Base-by-base conservation (phyloP, 1,140 invertebrate species). In the Maconellicoccus hirsutus region DNA sequence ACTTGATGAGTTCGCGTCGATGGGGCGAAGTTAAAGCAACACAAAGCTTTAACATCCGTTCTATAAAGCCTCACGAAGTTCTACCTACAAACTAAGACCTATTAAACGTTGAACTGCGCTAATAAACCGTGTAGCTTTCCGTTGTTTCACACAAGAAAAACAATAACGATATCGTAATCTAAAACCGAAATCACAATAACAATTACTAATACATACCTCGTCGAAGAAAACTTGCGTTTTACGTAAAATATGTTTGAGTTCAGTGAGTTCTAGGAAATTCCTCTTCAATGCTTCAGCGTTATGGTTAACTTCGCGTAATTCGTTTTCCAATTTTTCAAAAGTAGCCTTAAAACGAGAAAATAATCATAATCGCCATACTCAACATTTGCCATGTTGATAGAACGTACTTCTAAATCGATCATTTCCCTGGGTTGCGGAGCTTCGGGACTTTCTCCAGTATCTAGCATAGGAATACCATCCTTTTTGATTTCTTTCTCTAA, bases 211-310 rank as follows among this genome's bases (percentile, higher is more conserved):
- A 82, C 86, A 86, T 86, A 98, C 96, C 89, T 98, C 95, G 76
- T 96, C 92, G 79, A 99, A 98, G 82, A 99, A 99, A 42, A 90
- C 88, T 84, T 98, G 94, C 22, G 96, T 98, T 81, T 98, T 98
- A 74, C 90, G 85, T 69, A 99, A 82, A 75, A 98, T 97, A 78
- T 98, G 93, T 78, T 96, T 96, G 69, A 98, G 82, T 79, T 99
- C 97, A 0, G 94, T 96, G 33, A 99, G 81, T 81, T 99, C 96
- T 70, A 98, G 83, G 77, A 90, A 98, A 78, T 98, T 99, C 74
- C 92, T 87, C 79, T 98, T 98, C 70, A 99, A 81, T 7, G 94
- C 93, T 78, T 98, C 96, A 0, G 95, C 93, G 82, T 98, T 99
- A 75, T 94, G 92, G 79, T 98, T 99, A 0, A 99, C 93, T 81